Evolutionary conservation across 2,113 vertebrate genomes (phyloP).

Genomic region (Pyrgilauda ruficollis): DNA sequence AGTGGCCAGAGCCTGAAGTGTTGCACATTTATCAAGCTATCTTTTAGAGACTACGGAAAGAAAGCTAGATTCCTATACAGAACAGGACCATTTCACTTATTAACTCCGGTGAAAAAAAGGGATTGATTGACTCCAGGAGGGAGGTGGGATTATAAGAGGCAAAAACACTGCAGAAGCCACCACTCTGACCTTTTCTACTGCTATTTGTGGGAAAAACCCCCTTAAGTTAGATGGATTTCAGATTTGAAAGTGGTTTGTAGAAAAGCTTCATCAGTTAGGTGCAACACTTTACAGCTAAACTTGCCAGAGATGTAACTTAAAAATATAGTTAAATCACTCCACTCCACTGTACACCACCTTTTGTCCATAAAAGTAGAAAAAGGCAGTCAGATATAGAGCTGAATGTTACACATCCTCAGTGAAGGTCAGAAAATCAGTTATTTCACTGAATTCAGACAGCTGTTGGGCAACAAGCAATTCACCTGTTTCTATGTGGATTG

Average conservation of each 20-base stretch:
- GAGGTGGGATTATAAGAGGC: neutral
- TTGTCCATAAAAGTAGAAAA: neutral
- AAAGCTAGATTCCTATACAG: neutral
- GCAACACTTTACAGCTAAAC: neutral
- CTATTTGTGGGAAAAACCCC: neutral
- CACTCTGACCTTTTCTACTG: neutral
- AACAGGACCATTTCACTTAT: neutral
- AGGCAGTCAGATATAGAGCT: neutral
- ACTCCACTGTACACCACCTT: neutral
- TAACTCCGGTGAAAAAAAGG: neutral
- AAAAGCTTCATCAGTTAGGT: neutral
- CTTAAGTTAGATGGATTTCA: neutral
- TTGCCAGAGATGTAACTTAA: neutral
- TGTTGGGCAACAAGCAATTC: neutral
- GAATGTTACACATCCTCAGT: neutral
- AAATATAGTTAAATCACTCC: neutral
- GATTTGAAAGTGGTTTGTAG: neutral
- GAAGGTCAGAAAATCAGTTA: neutral
- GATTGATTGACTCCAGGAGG: neutral
- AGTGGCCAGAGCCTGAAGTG: conserved; percentile 22
- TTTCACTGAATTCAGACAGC: neutral
- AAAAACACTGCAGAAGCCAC: neutral
- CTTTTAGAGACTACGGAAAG: neutral
- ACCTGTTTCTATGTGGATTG: neutral
- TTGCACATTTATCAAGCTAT: neutral